Percentiles rank a stretch among this genome's conserved stretches.
phyloP scores from a whole-genome alignment of 2,113 vertebrate species.

The Corythornis cristatus region DNA sequence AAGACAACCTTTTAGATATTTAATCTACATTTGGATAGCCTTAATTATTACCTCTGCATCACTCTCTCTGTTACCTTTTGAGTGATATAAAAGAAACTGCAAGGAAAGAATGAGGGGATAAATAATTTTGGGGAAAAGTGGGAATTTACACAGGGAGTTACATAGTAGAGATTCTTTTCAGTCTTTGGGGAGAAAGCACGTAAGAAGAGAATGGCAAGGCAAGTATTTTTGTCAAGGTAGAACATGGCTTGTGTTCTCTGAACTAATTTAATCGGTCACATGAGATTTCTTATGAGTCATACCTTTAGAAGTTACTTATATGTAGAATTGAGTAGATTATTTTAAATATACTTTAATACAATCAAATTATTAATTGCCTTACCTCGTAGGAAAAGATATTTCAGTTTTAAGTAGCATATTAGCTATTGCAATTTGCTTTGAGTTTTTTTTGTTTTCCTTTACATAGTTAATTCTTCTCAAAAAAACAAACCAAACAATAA shows the following conservation, averaged over 20 bases:
- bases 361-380: conserved; percentile 79
- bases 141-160: conserved; percentile 26
- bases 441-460: conserved; percentile 40
- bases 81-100: conserved; percentile 18
- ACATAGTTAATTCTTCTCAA: conserved; percentile 16
- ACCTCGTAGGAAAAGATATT: conserved; percentile 69
- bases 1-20: conserved; percentile 36
- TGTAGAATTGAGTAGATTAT: conserved; percentile 55
- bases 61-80: conserved; percentile 23
- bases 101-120: conserved; percentile 8
- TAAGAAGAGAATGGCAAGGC: conserved; percentile 24
- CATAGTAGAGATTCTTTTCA: conserved; percentile 5
- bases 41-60: conserved; percentile 72
- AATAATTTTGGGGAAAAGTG: neutral
- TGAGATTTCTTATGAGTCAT: conserved; percentile 2
- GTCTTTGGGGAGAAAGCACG: conserved; percentile 22
- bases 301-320: conserved; percentile 24
- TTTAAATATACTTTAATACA: conserved; percentile 74
- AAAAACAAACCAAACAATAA: neutral
- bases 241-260: conserved; percentile 28
- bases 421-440: conserved; percentile 58
- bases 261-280: neutral
- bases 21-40: conserved; percentile 64
- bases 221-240: conserved; percentile 36
- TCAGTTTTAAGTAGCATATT: conserved; percentile 39